Evolutionary conservation across 1,140 invertebrate genomes (phyloP), one percentile per base, ranked within the genome.

Genomic region (Choristoneura fumiferana): DNA sequence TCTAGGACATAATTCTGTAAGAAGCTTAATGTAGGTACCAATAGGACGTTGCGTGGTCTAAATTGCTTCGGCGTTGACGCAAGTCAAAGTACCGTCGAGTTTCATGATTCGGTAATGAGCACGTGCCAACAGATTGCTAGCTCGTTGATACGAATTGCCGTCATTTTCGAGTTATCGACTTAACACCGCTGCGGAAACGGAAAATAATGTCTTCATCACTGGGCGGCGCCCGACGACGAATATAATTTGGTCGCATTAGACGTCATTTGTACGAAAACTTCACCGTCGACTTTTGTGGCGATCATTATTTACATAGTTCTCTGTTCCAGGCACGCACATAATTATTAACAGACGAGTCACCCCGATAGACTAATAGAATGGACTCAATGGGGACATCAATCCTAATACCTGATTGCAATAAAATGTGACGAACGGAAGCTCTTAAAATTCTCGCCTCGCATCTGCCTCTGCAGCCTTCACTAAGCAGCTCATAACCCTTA

Each of bases 161-260:
- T 87, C 72, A 86, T 87, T 89, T 87, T 89, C 86, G 76, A 89
- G 76, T 89, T 89, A 87, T 86, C 83, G 78, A 81, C 76, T 87
- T 81, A 77, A 76, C 81, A 73, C 78, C 70, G 70, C 54, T 69
- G 67, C 78, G 85, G 83, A 89, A 88, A 89, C 84, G 76, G 76
- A 80, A 81, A 83, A 84, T 87, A 89, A 89, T 87, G 81, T 82
- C 84, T 89, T 84, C 79, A 89, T 87, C 66, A 73, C 65, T 71
- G 70, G 74, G 64, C 70, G 73, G 76, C 66, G 71, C 63, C 35
- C 68, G 70, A 63, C 69, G 76, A 81, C 73, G 65, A 76, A 81
- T 73, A 79, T 81, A 84, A 86, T 87, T 87, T 80, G 73, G 71
- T 71, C 66, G 67, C 67, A 85, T 89, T 88, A 84, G 71, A 68